Percentiles rank a stretch among this genome's conserved stretches.
Conservation (phyloP, 2,888 invertebrate genomes). For the Acleris literana region DNA sequence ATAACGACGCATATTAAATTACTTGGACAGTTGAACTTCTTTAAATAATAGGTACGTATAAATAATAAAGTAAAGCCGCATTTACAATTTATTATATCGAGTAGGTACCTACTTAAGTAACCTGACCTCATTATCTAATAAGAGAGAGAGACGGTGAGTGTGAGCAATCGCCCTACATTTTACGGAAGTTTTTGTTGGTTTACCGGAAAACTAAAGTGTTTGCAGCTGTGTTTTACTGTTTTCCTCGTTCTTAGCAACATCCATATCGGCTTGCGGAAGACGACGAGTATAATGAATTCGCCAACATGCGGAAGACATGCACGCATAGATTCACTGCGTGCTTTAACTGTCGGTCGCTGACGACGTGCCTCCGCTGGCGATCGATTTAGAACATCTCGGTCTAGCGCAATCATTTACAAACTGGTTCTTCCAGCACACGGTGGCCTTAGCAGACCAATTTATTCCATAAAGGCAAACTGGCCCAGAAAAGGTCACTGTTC, state of each 20-base stretch:
- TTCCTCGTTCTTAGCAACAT: slow-evolving; percentile 41
- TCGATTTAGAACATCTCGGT: slow-evolving; percentile 56
- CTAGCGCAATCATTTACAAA: slow-evolving; percentile 46
- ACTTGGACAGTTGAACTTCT: too few relatives aligned
- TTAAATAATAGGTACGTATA: too few relatives aligned
- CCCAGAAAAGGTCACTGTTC: slow-evolving; percentile 55
- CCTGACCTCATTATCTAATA: too few relatives aligned
- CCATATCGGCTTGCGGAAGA: slow-evolving; percentile 56
- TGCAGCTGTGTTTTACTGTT: slow-evolving; percentile 27
- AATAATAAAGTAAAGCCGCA: too few relatives aligned
- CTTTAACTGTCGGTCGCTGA: slow-evolving; percentile 41
- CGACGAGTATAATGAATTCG: slow-evolving; percentile 48
- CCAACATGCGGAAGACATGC: slow-evolving; percentile 64
- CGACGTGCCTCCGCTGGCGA: slow-evolving; percentile 42
- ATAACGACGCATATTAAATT: too few relatives aligned
- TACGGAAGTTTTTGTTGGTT: slow-evolving; percentile 13
- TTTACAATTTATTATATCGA: too few relatives aligned
- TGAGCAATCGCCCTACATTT: background rate
- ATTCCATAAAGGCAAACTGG: slow-evolving; percentile 58
- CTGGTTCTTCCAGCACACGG: slow-evolving; percentile 50
- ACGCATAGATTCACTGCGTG: slow-evolving; percentile 52
- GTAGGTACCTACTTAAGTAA: too few relatives aligned
- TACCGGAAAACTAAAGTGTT: slow-evolving; percentile 13
- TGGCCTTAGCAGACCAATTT: slow-evolving; percentile 64
- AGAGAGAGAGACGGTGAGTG: too few relatives aligned